Evolutionary conservation across 2,888 invertebrate species (phyloP).

Genomic region (Lithophane leautieri): DNA sequence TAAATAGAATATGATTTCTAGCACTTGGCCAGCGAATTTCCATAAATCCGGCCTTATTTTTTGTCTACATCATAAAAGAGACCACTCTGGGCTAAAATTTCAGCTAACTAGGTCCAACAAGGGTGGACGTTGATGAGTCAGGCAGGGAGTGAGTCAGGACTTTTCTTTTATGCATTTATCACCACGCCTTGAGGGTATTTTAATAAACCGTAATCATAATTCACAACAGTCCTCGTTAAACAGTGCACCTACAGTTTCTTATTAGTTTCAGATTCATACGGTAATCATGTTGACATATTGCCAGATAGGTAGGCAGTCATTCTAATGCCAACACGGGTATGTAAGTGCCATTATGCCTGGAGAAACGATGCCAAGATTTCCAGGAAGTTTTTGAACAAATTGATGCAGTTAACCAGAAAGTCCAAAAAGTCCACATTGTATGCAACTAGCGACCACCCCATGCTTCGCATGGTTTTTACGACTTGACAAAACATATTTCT

Average conservation of each 20-base stretch:
- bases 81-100: not conserved
- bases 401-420: not conserved
- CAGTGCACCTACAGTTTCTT: not conserved
- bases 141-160: not conserved
- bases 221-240: not conserved
- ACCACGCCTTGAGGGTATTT: slow-evolving; percentile 4
- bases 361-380: slow-evolving; percentile 44
- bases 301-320: slow-evolving; percentile 23
- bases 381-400: slow-evolving; percentile 17
- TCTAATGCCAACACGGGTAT: slow-evolving; percentile 4
- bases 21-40: not conserved
- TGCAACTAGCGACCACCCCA: not conserved
- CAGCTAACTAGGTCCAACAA: not conserved
- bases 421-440: not conserved
- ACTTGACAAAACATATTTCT: too few relatives aligned
- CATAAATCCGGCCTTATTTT: not conserved
- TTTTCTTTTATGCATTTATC: not conserved
- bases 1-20: not conserved
- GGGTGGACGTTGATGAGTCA: not conserved
- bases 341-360: slow-evolving; percentile 24
- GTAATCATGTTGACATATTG: slow-evolving; percentile 41
- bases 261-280: slow-evolving; percentile 18
- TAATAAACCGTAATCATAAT: not conserved
- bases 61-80: not conserved
- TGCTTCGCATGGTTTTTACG: not conserved